phyloP scores from a whole-genome alignment of 2,113 vertebrate species.

The Empidonax traillii region DNA sequence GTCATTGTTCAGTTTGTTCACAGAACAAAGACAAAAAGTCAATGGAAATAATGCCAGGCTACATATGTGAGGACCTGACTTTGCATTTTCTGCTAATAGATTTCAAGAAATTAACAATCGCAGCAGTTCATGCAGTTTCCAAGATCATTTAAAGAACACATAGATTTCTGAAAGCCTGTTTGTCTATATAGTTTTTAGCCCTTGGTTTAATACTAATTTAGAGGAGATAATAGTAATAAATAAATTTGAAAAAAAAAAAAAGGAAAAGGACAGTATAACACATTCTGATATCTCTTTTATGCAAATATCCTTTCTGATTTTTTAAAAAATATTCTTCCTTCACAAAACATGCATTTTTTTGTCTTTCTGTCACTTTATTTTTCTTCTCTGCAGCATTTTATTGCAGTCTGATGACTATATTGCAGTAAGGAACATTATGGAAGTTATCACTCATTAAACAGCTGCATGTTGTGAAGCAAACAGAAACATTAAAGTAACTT shows the following conservation, averaged over 20 bases:
- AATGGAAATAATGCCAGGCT: not conserved
- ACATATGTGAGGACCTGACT: not conserved
- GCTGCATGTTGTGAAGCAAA: conserved; percentile 38
- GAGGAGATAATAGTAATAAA: not conserved
- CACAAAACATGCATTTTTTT: not conserved
- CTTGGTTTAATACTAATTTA: not conserved
- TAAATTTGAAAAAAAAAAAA: not conserved
- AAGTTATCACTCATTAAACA: conserved; percentile 49
- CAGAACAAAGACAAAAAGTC: not conserved
- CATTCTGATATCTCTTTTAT: not conserved
- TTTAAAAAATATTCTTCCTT: not conserved
- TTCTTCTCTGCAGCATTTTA: conserved; percentile 15
- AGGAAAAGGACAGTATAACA: not conserved
- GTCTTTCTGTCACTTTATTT: not conserved
- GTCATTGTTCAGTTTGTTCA: not conserved
- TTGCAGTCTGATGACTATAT: not conserved
- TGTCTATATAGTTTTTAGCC: not conserved
- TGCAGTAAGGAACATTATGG: conserved; percentile 9
- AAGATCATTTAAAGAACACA: not conserved
- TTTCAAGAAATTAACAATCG: not conserved
- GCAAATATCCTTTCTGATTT: not conserved
- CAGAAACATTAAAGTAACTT: conserved; percentile 66
- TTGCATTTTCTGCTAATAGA: not conserved
- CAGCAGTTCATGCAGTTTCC: not conserved
- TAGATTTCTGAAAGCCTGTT: not conserved